Base-by-base conservation (phyloP, 2,113 vertebrate genomes). In the Toxostoma redivivum region DNA sequence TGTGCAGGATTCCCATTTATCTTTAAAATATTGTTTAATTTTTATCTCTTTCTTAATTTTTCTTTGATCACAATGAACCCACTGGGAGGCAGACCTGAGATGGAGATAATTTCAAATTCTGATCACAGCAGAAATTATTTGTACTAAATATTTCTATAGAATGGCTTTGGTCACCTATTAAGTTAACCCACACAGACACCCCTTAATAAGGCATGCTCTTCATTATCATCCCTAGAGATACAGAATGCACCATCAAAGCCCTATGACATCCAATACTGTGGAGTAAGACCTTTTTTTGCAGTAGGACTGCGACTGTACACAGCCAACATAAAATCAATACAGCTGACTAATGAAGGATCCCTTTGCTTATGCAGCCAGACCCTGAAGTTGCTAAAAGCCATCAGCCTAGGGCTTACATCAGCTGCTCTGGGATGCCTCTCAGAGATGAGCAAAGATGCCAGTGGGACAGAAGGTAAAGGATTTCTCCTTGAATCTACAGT, bases 221-320 rank as follows among this genome's bases (percentile, higher is more conserved):
- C 88, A 88, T 95, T 94, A 88, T 70, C 81, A 80, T 73, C 94
- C 85, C 90, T 56, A 40, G 93, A 90, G 94, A 87, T 67, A 62
- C 9, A n/a, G 66, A 71, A 60, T 18, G 37, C 44, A 61, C 50
- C 71, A 95, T 73, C 79, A 94, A 82, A 88, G 85, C 67, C 71
- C 74, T 13, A 50, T 81, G 81, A 86, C 88, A 93, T 94, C 81
- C 85, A 60, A 58, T 54, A 80, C 90, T 47, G 82, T 51, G 64
- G 58, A 88, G n/a, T 58, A 91, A 87, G 90, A 88, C 79, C 70
- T 88, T 74, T 95, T 70, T 82, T 65, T 70, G 71, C 85, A 83
- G 51, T 11, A 40, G 50, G 60, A 42, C 61, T 90, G 42, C 0
- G 0, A 62, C 0, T 65, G 56, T 57, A 78, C 69, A 83, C 81